Percentiles rank a stretch among this genome's conserved stretches.
Evolutionary conservation across 2,113 vertebrate species (phyloP).

Genomic region (Ceratotherium simum): DNA sequence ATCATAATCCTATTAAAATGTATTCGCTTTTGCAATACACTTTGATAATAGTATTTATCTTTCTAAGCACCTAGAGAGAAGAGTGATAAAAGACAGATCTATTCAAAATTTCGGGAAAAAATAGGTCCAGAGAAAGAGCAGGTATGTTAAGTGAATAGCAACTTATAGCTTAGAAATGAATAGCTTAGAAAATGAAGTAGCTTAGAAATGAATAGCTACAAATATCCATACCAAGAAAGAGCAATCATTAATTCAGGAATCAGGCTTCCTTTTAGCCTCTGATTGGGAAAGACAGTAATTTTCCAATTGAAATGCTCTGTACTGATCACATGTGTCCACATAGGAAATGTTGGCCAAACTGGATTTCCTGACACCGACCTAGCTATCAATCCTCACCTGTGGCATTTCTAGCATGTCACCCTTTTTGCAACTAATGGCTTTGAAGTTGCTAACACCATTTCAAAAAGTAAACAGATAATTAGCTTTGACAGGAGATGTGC

Average conservation of each 20-base stretch:
- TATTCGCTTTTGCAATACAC: slow-evolving; percentile 49
- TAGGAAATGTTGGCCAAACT: neutral
- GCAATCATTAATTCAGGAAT: neutral
- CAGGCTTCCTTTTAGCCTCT: neutral
- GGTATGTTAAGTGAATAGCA: neutral
- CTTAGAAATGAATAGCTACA: slow-evolving; percentile 10
- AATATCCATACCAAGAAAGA: neutral
- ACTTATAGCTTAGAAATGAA: neutral
- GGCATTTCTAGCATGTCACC: neutral
- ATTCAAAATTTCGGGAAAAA: slow-evolving; percentile 49
- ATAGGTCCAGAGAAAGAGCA: neutral
- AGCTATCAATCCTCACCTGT: neutral
- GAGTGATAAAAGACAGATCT: slow-evolving; percentile 55
- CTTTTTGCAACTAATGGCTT: slow-evolving; percentile 21
- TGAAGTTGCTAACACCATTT: neutral
- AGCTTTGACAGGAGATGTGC: neutral
- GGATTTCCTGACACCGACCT: neutral
- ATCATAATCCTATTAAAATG: slow-evolving; percentile 78
- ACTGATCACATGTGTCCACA: neutral
- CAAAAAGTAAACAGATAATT: slow-evolving; percentile 12
- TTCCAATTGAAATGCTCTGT: neutral
- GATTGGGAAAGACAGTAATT: neutral
- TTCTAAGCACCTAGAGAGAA: slow-evolving; percentile 58
- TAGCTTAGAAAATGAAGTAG: neutral
- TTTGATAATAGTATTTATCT: slow-evolving; percentile 70